Evolutionary conservation across 2,797 vertebrate species (phyloP).

Genomic region (Cottoperca gobio): DNA sequence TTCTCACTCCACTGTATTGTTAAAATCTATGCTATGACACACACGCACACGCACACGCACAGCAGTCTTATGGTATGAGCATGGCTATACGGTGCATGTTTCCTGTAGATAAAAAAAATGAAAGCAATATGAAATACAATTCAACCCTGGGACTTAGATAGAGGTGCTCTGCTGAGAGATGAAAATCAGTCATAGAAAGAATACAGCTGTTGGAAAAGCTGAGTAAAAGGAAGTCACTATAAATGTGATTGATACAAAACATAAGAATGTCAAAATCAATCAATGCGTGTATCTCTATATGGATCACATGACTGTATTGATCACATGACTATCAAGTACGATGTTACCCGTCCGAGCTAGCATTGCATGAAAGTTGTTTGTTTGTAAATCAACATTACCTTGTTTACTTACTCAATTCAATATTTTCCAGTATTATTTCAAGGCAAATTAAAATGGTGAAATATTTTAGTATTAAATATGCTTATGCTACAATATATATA

Average conservation of each 20-base stretch:
- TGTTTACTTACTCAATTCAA: too few relatives aligned
- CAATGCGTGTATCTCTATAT: too few relatives aligned
- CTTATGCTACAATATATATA: too few relatives aligned
- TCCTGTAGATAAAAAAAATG: slow-evolving; percentile 13
- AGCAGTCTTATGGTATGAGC: slow-evolving; percentile 29
- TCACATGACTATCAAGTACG: too few relatives aligned
- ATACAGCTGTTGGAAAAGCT: slow-evolving; percentile 2
- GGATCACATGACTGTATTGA: too few relatives aligned
- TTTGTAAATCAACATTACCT: too few relatives aligned
- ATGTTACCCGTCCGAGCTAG: too few relatives aligned
- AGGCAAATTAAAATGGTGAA: too few relatives aligned
- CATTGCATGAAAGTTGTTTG: too few relatives aligned
- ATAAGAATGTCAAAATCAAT: background rate
- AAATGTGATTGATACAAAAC: slow-evolving; percentile 3
- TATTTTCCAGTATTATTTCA: too few relatives aligned
- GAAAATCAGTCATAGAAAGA: slow-evolving; percentile 22
- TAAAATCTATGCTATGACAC: slow-evolving; percentile 46
- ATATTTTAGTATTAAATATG: too few relatives aligned
- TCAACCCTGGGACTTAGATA: slow-evolving; percentile 48
- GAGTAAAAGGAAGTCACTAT: background rate
- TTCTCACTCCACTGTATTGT: slow-evolving; percentile 40
- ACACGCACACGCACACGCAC: slow-evolving; percentile 30
- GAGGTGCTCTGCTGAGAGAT: slow-evolving; percentile 21
- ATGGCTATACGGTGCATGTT: slow-evolving; percentile 12
- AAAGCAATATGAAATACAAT: slow-evolving; percentile 46